Percentiles rank a stretch among this genome's conserved stretches.
Evolutionary conservation across 2,113 vertebrate genomes (phyloP).

Genomic region (Astur gentilis): DNA sequence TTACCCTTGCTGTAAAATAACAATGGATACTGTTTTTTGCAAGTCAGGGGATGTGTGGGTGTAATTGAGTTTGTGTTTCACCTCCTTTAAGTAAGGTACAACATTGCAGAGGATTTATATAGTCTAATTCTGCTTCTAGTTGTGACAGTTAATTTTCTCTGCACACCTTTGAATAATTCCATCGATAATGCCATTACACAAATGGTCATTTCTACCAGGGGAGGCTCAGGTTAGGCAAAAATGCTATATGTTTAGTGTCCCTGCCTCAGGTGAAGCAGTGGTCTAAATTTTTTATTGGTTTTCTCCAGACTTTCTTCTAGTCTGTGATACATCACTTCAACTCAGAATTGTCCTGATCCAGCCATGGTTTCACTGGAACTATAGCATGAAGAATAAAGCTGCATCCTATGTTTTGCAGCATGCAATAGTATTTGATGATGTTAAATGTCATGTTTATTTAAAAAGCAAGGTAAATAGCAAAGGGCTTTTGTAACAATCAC

Average conservation of each 20-base stretch:
- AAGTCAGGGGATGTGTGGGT: neutral
- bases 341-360: neutral
- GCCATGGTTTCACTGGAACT: neutral
- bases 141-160: neutral
- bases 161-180: neutral
- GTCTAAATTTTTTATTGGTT: neutral
- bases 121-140: neutral
- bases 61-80: neutral
- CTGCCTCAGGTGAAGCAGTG: neutral
- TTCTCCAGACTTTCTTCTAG: neutral
- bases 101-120: neutral
- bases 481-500: neutral
- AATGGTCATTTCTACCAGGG: neutral
- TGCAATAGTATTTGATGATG: neutral
- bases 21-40: neutral
- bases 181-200: neutral
- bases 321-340: neutral
- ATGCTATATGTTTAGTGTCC: neutral
- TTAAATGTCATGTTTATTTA: neutral
- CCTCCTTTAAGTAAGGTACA: neutral
- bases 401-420: neutral
- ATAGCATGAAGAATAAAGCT: neutral
- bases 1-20: neutral
- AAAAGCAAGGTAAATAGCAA: constrained; percentile 23
- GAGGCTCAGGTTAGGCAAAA: neutral